Conservation (phyloP, 2,113 vertebrate genomes). For the Atrichornis clamosus region DNA sequence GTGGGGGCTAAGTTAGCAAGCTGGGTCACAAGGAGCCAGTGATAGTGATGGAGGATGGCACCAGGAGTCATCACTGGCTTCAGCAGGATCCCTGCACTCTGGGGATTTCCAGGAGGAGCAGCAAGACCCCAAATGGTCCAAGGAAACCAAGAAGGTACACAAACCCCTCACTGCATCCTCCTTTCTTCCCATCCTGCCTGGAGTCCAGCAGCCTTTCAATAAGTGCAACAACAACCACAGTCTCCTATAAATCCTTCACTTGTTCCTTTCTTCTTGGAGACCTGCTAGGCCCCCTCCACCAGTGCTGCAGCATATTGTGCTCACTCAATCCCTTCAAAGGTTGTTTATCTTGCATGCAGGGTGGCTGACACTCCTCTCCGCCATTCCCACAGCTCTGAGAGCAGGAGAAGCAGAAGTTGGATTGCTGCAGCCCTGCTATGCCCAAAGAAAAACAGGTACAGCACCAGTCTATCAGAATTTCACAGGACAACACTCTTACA, state of each 20-base stretch:
- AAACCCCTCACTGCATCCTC: background rate
- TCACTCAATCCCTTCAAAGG: background rate
- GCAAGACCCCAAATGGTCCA: background rate
- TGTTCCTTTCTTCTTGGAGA: background rate
- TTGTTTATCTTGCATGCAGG: background rate
- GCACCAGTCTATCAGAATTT: background rate
- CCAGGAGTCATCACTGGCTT: background rate
- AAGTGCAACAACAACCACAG: background rate
- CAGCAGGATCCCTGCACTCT: background rate
- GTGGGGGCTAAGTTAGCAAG: background rate
- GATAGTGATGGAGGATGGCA: background rate
- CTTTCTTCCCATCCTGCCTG: background rate
- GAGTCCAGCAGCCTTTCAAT: background rate
- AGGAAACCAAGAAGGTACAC: background rate
- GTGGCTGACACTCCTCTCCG: background rate
- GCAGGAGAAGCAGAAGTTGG: background rate
- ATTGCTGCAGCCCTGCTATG: background rate
- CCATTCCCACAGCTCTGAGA: background rate
- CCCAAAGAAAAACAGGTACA: background rate
- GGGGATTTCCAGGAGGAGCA: background rate
- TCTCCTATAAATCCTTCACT: background rate
- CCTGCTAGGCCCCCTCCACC: background rate
- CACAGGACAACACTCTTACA: background rate
- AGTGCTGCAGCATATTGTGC: background rate
- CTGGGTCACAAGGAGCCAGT: background rate